A percentile compares a stretch with the other conserved stretches of the same genome.
Evolutionary conservation across 1,140 invertebrate species (phyloP).

Genomic region (Chymomyza costata): DNA sequence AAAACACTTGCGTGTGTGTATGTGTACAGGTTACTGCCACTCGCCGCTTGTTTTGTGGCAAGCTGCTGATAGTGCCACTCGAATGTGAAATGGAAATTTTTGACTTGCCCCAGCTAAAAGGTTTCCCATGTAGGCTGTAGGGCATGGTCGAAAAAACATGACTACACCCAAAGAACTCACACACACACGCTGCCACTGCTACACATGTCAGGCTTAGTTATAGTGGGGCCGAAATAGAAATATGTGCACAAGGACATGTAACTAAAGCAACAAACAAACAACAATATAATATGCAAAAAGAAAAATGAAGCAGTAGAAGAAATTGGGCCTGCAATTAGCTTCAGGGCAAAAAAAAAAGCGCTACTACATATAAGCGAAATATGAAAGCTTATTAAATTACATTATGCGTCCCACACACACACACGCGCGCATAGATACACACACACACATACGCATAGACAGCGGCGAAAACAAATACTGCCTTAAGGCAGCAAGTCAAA

Average conservation of each 20-base stretch:
- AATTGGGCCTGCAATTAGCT: slow-evolving; percentile 56
- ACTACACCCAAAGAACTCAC: too few relatives aligned
- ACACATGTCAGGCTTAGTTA: too few relatives aligned
- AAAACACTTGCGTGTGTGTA: too few relatives aligned
- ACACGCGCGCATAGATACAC: slow-evolving; percentile 21
- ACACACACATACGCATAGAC: not conserved
- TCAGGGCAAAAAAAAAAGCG: slow-evolving; percentile 26
- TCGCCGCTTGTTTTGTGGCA: too few relatives aligned
- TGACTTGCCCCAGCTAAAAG: slow-evolving; percentile 46
- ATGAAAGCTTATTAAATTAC: slow-evolving; percentile 59
- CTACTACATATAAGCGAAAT: slow-evolving; percentile 18
- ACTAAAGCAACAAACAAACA: slow-evolving; percentile 28
- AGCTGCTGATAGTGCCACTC: too few relatives aligned
- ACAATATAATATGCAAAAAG: slow-evolving; percentile 10
- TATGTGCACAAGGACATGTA: slow-evolving; percentile 25
- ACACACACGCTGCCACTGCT: too few relatives aligned
- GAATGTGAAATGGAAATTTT: too few relatives aligned
- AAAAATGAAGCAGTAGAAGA: slow-evolving; percentile 7
- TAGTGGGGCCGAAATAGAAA: too few relatives aligned
- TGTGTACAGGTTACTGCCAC: too few relatives aligned
- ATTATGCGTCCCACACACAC: too few relatives aligned
- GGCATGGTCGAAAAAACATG: too few relatives aligned
- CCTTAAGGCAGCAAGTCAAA: slow-evolving; percentile 12
- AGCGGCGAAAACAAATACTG: slow-evolving; percentile 14
- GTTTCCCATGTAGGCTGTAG: slow-evolving; percentile 41